These are phyloP conservation scores for Coenonympha glycerion DNA, from an alignment of 2,888 invertebrate genomes.

Conservation along the genomic window DNA sequence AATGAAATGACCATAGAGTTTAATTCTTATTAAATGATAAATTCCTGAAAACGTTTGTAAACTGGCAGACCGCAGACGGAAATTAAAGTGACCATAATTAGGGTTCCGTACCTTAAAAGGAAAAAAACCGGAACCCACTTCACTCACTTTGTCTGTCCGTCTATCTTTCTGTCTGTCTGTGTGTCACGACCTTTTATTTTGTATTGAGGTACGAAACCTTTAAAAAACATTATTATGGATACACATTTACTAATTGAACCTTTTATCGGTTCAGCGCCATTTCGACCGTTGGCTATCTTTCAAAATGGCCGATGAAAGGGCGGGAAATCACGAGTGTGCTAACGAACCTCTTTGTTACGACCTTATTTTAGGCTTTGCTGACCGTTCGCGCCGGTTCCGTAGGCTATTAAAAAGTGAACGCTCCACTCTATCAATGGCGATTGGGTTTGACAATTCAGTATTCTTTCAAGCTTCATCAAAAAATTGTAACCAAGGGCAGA, in stretches of 20 bases:
- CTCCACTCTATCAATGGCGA: constrained; percentile 6
- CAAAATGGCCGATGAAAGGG: constrained; percentile 2
- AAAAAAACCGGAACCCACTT: too few species aligned
- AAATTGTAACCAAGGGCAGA: background rate
- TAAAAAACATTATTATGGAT: constrained; percentile 40
- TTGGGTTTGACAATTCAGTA: background rate
- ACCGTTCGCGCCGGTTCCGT: constrained; percentile 40
- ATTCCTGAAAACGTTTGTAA: too few species aligned
- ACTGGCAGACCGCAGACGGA: too few species aligned
- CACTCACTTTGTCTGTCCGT: too few species aligned
- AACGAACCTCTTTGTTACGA: constrained; percentile 69
- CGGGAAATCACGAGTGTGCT: constrained; percentile 33
- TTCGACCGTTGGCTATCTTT: constrained; percentile 7
- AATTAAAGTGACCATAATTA: too few species aligned
- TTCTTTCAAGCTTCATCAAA: constrained; percentile 2
- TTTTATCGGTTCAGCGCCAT: background rate
- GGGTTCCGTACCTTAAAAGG: too few species aligned
- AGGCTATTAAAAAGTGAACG: constrained; percentile 29
- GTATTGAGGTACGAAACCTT: too few species aligned
- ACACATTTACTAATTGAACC: background rate
- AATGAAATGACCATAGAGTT: too few species aligned
- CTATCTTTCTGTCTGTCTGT: too few species aligned
- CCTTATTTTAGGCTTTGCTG: constrained; percentile 63
- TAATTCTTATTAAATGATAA: too few species aligned
- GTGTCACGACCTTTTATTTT: too few species aligned